phyloP scores from a whole-genome alignment of 2,113 vertebrate genomes.

The Australoheros scitulus region DNA sequence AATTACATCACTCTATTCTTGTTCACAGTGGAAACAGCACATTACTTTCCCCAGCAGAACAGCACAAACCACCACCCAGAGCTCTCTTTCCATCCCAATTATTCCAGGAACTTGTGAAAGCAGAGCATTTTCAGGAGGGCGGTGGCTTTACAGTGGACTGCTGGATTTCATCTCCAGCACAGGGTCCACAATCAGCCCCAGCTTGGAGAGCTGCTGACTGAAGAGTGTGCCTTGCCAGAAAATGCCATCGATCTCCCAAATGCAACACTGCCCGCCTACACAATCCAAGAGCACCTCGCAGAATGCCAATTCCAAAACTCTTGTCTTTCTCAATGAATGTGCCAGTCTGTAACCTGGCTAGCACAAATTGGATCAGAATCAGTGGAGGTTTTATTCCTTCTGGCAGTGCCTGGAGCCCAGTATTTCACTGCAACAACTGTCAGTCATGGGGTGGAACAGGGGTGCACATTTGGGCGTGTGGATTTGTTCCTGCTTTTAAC shows the following conservation, averaged over 20 bases:
- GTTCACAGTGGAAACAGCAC: constrained; percentile 35
- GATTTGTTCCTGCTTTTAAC: constrained; percentile 65
- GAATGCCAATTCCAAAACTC: constrained; percentile 70
- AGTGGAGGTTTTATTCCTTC: constrained; percentile 70
- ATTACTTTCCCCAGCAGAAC: constrained; percentile 45
- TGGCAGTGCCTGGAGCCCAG: constrained; percentile 65
- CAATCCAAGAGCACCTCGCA: constrained; percentile 35
- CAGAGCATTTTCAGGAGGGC: constrained; percentile 18
- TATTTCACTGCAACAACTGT: constrained; percentile 60
- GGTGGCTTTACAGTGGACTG: constrained; percentile 19
- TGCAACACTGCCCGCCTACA: constrained; percentile 41
- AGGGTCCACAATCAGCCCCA: constrained; percentile 9
- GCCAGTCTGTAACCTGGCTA: constrained; percentile 59
- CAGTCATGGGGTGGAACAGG: constrained; percentile 58
- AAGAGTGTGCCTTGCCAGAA: constrained; percentile 34
- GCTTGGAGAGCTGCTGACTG: constrained; percentile 26
- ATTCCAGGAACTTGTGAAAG: constrained; percentile 22
- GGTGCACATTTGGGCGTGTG: constrained; percentile 44
- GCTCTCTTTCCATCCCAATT: constrained; percentile 50
- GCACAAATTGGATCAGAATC: constrained; percentile 73
- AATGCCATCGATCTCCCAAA: constrained; percentile 63
- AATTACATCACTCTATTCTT: constrained; percentile 51
- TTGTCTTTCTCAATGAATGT: constrained; percentile 66
- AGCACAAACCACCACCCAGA: constrained; percentile 24
- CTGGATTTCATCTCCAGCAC: constrained; percentile 53